Base-by-base conservation (phyloP, 2,888 invertebrate species). In the Caenorhabditis sp. region DNA sequence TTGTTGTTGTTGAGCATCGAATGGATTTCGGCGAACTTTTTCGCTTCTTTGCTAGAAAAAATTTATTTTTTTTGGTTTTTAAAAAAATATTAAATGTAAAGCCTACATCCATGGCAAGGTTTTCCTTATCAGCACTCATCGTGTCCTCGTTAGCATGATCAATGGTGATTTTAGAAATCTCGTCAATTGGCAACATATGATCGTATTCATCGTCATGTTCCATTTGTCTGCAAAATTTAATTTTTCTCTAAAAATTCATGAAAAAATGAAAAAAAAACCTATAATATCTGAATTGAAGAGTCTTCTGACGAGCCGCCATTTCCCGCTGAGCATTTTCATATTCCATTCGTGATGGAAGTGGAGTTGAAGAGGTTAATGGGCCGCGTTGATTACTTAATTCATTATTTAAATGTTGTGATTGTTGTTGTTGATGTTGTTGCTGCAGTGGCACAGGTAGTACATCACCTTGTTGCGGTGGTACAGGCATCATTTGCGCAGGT, bases 331-430 rank as follows among this genome's bases (percentile, higher is more conserved):
- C 55, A 2, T 64, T 66, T 58, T 72, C 72, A 23, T 73, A 73
- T 49, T 73, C 73, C 19, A 66, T 21, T 26, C 54, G 62, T 12
- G 73, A 69, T 24, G 74, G 74, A 10, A 74, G 55, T 17, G 74
- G 74, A 26, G 74, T 74, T 12, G 75, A 75, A 10, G 75, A 75
- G 2, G 68, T 70, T 36, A 75, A n/a, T 23, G 75, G 75, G 49
- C 64, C 69, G 10, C 68, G 36, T 23, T 60, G 65, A 49, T 59
- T 59, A 21, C 60, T 31, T 50, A n/a, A 60, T 19, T 60, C 36
- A 36, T 19, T 27, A n/a, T 19, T 37, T 36, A 26, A 10, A 23
- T 43, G 58, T 37, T 36, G 58, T 57, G 24, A 17, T 57, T 8
- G 53, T 23, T 53, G 53, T 55, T 24, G 55, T 4, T 1, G 1